A percentile compares a stretch with the other conserved stretches of the same genome.
Evolutionary conservation across 2,113 vertebrate genomes (phyloP).

Genomic region (Morone saxatilis): DNA sequence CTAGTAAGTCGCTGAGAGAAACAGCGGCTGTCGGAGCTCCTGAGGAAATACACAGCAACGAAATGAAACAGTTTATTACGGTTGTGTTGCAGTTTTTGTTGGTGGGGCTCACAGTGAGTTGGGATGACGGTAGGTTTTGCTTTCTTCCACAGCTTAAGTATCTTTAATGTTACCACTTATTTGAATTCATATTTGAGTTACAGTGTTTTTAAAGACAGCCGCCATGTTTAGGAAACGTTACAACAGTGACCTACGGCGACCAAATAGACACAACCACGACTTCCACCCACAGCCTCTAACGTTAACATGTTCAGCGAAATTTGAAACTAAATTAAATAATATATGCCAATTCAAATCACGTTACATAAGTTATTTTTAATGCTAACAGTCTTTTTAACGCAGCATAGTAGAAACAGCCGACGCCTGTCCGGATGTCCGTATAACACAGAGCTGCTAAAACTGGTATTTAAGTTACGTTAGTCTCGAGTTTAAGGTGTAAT

Average conservation of each 20-base stretch:
- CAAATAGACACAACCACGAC: background rate
- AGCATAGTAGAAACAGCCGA: background rate
- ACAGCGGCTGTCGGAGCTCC: background rate
- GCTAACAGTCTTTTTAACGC: background rate
- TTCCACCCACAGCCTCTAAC: background rate
- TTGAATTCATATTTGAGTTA: no score
- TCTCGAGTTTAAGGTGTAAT: background rate
- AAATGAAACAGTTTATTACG: background rate
- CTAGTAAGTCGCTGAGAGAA: background rate
- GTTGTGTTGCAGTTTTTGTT: background rate
- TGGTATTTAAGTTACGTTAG: background rate
- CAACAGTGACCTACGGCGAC: no score
- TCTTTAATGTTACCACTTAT: no score
- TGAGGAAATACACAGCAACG: rapidly evolving
- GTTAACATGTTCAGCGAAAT: no score
- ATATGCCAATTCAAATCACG: background rate
- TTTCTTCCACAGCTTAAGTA: background rate
- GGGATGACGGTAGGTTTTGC: slow-evolving; percentile 54
- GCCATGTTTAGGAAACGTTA: background rate
- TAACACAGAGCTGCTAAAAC: background rate
- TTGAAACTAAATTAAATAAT: no score
- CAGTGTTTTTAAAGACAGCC: background rate
- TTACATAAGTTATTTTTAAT: no score
- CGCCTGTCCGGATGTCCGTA: background rate
- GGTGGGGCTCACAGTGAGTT: background rate